Base-by-base conservation (phyloP, 2,797 vertebrate species). In the Gadopsis bispinosus region DNA sequence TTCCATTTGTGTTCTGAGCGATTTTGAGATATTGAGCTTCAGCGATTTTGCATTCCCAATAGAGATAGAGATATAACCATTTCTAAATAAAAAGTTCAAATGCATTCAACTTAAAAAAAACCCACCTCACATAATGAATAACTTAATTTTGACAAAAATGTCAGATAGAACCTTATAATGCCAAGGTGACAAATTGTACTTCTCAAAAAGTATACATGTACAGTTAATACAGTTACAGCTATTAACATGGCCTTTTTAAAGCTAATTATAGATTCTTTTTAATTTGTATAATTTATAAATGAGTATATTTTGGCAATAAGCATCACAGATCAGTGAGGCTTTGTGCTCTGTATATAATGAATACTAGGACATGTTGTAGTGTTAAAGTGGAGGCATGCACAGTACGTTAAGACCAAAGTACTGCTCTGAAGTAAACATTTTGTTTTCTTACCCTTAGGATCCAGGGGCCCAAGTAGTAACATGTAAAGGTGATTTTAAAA, bases 251-350 rank as follows among this genome's bases (percentile, higher is more conserved):
- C 4, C 63, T 65, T 60, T 45, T 5, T 12, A 62, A 62, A 47
- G 74, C 12, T 16, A 20, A 45, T 53, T 16, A 1, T 12, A 26
- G 5, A 33, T 59, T 39, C 50, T 22, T 43, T 70, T 47, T 53
- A 12, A 55, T 75, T 70, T 54, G 37, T 58, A 41, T 14, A 29
- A 35, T 53, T 47, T 70, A 65, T 31, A 13, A 76, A 66, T 80
- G 37, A 13, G 29, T 59, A 29, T 45, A 50, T 58, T 77, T 58
- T 72, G 4, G 26, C 9, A 51, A 43, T 11, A n/a, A 31, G 7
- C 6, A 20, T 48, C 29, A 33, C 12, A 39, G 22, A 45, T 9
- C 9, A 41, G 12, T n/a, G 3, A 17, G 4, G 58, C 17, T 45
- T 70, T 43, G 29, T 17, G n/a, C 9, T 56, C 64, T 14, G 4